phyloP scores from a whole-genome alignment of 2,888 invertebrate genomes.

The Pomacea canaliculata region DNA sequence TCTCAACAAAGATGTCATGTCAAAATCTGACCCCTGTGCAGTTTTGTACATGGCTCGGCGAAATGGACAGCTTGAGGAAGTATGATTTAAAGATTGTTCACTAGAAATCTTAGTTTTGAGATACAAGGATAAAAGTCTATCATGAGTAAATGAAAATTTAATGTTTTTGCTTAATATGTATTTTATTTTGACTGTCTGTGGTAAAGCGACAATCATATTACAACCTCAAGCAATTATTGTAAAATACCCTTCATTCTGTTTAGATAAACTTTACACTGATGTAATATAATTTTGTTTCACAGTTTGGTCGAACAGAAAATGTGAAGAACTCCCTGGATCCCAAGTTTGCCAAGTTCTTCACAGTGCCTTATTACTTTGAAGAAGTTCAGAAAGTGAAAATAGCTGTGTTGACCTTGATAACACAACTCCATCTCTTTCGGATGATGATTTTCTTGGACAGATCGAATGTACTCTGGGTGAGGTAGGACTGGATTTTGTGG shows the following conservation, averaged over 20 bases:
- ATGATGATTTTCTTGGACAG: conserved; percentile 66
- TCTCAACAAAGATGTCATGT: conserved; percentile 62
- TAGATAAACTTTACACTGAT: too few species aligned
- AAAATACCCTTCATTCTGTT: too few species aligned
- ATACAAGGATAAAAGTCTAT: too few species aligned
- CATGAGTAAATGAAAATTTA: neutral
- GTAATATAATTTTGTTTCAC: conserved; percentile 1
- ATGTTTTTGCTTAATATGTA: neutral
- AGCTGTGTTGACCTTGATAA: conserved; percentile 70
- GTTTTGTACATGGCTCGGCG: conserved; percentile 48
- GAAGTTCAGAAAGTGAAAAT: conserved; percentile 74
- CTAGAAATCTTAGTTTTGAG: too few species aligned
- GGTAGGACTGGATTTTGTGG: conserved; percentile 39
- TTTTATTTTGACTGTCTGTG: neutral
- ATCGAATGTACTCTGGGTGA: conserved; percentile 66
- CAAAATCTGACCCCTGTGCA: conserved; percentile 68
- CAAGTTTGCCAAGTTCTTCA: conserved; percentile 69
- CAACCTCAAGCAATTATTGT: too few species aligned
- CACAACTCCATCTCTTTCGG: conserved; percentile 49
- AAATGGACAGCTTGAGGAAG: neutral
- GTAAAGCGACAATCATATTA: neutral
- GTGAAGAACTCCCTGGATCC: conserved; percentile 67
- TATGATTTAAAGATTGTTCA: neutral
- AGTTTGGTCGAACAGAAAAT: conserved; percentile 68
- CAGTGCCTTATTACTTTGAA: conserved; percentile 74